Percentiles rank a stretch among this genome's conserved stretches.
phyloP scores from a whole-genome alignment of 2,888 invertebrate species.

The Eupithecia abbreviata region DNA sequence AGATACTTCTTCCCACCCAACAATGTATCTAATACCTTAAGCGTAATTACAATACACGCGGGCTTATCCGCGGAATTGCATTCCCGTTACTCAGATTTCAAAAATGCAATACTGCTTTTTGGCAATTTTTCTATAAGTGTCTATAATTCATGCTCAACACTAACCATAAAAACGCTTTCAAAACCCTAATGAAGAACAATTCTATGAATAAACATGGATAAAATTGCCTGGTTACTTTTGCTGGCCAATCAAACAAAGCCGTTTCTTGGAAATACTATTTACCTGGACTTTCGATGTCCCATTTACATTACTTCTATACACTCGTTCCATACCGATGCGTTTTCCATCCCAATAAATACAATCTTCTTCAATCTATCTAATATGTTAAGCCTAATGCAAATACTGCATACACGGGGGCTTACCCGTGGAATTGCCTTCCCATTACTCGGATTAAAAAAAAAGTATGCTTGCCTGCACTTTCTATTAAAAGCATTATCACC shows the following conservation, averaged over 20 bases:
- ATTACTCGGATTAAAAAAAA: conserved; percentile 29
- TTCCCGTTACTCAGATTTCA: conserved; percentile 25
- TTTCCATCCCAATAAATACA: conserved; percentile 27
- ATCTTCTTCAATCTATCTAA: not conserved
- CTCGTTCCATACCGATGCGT: conserved; percentile 24
- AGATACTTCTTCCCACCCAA: conserved; percentile 16
- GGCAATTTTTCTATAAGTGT: not conserved
- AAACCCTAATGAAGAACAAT: not conserved
- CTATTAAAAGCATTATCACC: not conserved
- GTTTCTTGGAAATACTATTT: conserved; percentile 23
- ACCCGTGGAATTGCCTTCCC: conserved; percentile 35
- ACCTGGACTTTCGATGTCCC: conserved; percentile 13
- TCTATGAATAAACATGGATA: not conserved
- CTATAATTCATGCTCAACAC: conserved; percentile 11
- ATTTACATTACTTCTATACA: conserved; percentile 6
- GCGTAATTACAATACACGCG: conserved; percentile 17
- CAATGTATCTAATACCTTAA: not conserved
- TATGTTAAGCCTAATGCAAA: conserved; percentile 1
- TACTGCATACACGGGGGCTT: conserved; percentile 20
- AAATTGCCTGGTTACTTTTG: not conserved
- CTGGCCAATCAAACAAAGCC: conserved; percentile 21
- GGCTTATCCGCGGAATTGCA: conserved; percentile 32
- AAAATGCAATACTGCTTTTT: not conserved
- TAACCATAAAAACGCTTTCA: conserved; percentile 6
- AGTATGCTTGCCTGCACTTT: conserved; percentile 16